phyloP scores from a whole-genome alignment of 2,113 vertebrate species.

The Phrynocephalus versicolor region DNA sequence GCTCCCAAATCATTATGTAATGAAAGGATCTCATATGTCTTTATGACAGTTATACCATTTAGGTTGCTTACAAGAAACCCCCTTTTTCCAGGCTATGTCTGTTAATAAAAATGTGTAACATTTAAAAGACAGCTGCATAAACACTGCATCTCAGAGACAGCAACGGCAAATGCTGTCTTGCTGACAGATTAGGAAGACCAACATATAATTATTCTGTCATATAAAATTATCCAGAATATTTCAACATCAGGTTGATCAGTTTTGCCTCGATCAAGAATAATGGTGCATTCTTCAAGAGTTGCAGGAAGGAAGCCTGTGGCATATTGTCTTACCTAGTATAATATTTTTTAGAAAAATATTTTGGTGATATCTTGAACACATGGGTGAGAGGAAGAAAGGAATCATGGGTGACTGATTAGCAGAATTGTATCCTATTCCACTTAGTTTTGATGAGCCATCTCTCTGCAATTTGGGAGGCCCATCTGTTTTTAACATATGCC shows the following conservation, averaged over 20 bases:
- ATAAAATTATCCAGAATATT: slow-evolving; percentile 32
- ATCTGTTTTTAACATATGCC: not conserved
- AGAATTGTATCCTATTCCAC: not conserved
- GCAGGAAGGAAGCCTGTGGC: slow-evolving; percentile 7
- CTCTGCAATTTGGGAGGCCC: not conserved
- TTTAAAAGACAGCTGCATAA: slow-evolving; percentile 29
- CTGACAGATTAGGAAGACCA: slow-evolving; percentile 23
- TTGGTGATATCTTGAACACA: slow-evolving; percentile 5
- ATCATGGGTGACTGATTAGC: slow-evolving; percentile 8
- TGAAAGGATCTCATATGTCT: not conserved
- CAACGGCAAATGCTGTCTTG: slow-evolving; percentile 16
- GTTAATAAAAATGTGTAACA: slow-evolving; percentile 1
- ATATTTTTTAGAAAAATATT: not conserved
- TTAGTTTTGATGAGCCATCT: not conserved
- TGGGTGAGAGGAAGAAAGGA: slow-evolving; percentile 23
- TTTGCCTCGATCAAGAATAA: slow-evolving; percentile 21
- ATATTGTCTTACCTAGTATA: slow-evolving; percentile 14
- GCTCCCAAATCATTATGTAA: not conserved
- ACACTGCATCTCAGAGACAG: slow-evolving; percentile 26
- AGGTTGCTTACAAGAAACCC: not conserved
- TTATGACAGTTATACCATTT: not conserved
- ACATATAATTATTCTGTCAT: not conserved
- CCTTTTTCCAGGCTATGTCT: not conserved
- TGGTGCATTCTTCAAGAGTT: slow-evolving; percentile 8
- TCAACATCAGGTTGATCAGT: not conserved